Conservation (phyloP, 2,888 invertebrate species). For the Apodemia duryi region DNA sequence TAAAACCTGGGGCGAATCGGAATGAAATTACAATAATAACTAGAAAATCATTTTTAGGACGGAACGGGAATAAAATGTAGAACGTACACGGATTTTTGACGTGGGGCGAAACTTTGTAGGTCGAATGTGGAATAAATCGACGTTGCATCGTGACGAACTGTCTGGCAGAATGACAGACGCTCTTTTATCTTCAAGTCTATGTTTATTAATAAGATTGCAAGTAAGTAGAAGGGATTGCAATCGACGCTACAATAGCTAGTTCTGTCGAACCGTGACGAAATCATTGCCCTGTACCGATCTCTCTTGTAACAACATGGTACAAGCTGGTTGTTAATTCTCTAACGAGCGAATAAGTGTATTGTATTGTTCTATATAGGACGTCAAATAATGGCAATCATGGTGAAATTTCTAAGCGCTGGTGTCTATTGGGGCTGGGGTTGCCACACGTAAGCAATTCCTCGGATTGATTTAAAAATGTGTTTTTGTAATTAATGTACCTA, state of each 20-base stretch:
- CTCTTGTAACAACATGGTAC: neutral
- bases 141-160: no score
- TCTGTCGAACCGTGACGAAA: conserved; percentile 13
- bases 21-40: no score
- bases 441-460: neutral
- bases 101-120: no score
- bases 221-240: neutral
- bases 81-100: no score
- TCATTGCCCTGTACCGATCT: conserved; percentile 6
- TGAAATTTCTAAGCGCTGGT: conserved; percentile 45
- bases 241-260: neutral
- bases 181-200: no score
- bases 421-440: neutral
- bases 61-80: no score
- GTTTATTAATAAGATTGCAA: neutral
- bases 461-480: neutral
- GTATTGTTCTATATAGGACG: conserved; percentile 7
- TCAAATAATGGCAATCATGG: conserved; percentile 35
- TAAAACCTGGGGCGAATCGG: no score
- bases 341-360: conserved; percentile 7
- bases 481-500: no score
- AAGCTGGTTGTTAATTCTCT: conserved; percentile 9
- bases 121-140: no score
- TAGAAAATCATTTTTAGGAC: no score
- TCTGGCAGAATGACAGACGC: no score